Evolutionary conservation across 92 coral and sea anemone genomes (phyloP).

Genomic region (Zoanthus gigantus): DNA sequence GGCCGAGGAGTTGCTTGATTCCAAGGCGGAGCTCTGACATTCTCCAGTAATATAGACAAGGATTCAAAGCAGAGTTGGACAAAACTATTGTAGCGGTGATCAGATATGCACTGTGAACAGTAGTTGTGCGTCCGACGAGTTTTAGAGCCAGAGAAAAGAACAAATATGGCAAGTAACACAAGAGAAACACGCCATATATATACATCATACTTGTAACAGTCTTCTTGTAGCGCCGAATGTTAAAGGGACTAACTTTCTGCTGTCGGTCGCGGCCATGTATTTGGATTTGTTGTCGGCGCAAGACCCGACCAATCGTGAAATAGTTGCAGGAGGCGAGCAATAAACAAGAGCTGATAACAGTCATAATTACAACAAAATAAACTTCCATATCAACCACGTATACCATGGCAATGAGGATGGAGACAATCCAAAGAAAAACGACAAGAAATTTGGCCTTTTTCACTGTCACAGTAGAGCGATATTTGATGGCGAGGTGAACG

Average conservation of each 20-base stretch:
- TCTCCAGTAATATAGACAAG: slow-evolving; percentile 41
- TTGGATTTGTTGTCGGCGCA: slow-evolving; percentile 50
- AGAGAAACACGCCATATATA: slow-evolving; percentile 58
- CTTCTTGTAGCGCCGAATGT: slow-evolving; percentile 62
- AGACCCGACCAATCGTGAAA: slow-evolving; percentile 57
- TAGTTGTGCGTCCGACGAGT: slow-evolving; percentile 26
- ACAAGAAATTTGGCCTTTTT: slow-evolving; percentile 43
- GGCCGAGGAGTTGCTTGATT: slow-evolving; percentile 10
- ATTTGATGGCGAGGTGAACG: slow-evolving; percentile 60
- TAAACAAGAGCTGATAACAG: slow-evolving; percentile 48
- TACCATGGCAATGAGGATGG: slow-evolving; percentile 52
- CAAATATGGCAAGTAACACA: slow-evolving; percentile 68
- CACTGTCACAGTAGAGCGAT: slow-evolving; percentile 48
- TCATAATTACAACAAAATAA: slow-evolving; percentile 56
- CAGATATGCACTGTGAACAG: slow-evolving; percentile 32
- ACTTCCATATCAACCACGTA: slow-evolving; percentile 66
- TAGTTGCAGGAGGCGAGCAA: slow-evolving; percentile 57
- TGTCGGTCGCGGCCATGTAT: slow-evolving; percentile 46
- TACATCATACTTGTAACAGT: slow-evolving; percentile 66
- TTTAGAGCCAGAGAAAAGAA: slow-evolving; percentile 52
- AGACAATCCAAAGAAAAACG: slow-evolving; percentile 54
- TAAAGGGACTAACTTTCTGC: slow-evolving; percentile 14
- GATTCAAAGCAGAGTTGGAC: slow-evolving; percentile 31
- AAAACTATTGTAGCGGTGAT: slow-evolving; percentile 21
- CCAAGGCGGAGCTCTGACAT: slow-evolving; percentile 36